phyloP scores from a whole-genome alignment of 2,113 vertebrate genomes.

The Daphoenositta chrysoptera region DNA sequence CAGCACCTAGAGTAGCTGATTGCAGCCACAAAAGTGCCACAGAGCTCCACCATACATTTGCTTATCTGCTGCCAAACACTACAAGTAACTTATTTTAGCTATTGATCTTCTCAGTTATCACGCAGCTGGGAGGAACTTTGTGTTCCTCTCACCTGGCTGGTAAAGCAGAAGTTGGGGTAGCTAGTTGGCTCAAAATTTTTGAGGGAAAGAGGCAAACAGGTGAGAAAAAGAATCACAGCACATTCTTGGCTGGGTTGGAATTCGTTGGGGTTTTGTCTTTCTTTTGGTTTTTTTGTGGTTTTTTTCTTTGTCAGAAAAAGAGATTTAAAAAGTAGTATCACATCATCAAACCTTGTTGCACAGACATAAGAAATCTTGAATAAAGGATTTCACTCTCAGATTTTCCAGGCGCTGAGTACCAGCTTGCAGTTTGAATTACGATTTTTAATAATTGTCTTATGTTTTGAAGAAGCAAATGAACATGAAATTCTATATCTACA shows the following conservation, averaged over 20 bases:
- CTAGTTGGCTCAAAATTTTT: neutral
- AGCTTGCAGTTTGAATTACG: neutral
- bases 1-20: neutral
- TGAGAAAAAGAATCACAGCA: neutral
- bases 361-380: neutral
- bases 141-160: neutral
- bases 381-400: neutral
- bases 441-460: neutral
- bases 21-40: neutral
- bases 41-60: neutral
- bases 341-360: neutral
- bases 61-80: neutral
- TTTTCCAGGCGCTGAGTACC: neutral
- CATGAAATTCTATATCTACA: neutral
- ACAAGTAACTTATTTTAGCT: neutral
- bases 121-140: neutral
- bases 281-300: accelerated
- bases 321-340: neutral
- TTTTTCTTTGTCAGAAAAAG: neutral
- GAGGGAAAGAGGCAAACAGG: neutral
- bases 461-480: neutral
- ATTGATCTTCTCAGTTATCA: neutral
- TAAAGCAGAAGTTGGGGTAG: neutral
- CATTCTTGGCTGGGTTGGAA: neutral
- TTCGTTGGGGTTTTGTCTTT: neutral